Base-by-base conservation (phyloP, 2,113 vertebrate species). In the Sylvilagus bachmani region DNA sequence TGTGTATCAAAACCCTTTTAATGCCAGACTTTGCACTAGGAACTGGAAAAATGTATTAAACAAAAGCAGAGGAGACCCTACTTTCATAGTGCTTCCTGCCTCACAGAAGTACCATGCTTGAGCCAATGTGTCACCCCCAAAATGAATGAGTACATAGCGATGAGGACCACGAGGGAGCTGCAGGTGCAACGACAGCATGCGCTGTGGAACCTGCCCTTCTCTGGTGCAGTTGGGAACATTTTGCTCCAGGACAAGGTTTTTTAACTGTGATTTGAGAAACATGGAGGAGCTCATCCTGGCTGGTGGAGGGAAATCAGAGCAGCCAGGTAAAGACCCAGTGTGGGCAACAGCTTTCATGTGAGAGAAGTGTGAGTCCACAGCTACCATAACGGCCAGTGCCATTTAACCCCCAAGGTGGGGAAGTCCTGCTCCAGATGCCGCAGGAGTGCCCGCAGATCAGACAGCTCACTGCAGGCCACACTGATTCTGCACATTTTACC, bases 371-470 rank as follows among this genome's bases (percentile, higher is more conserved):
- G 70, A 69, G 6, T 24, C 22, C 24, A 44, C 17, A 8, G 22
- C 27, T 31, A 25, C 44, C n/a, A 85, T 12, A 70, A 27, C 49
- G 71, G 33, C 58, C 22, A 67, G 10, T 0, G 6, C 22, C 27
- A 33, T 1, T 22, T 17, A 31, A 3, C 16, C 31, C 51, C 21
- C 22, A 8, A 0, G 4, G 25, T 51, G 1, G 12, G 19, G n/a
- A 7, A 12, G 8, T 10, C 64, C 25, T 36, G 24, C 55, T 6
- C 16, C 24, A n/a, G 16, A 14, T 58, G 21, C 9, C 0, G 2
- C 24, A 11, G 44, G 62, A 25, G 22, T 16, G 7, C 6, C 27
- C 1, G 14, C 24, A 86, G 33, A 67, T 3, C 12, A 25, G 38
- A 8, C 51, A 33, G 61, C 9, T 10, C 61, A 31, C 31, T 2